Evolutionary conservation across 2,888 invertebrate genomes (phyloP).

Genomic region (Drosophila mercatorum): DNA sequence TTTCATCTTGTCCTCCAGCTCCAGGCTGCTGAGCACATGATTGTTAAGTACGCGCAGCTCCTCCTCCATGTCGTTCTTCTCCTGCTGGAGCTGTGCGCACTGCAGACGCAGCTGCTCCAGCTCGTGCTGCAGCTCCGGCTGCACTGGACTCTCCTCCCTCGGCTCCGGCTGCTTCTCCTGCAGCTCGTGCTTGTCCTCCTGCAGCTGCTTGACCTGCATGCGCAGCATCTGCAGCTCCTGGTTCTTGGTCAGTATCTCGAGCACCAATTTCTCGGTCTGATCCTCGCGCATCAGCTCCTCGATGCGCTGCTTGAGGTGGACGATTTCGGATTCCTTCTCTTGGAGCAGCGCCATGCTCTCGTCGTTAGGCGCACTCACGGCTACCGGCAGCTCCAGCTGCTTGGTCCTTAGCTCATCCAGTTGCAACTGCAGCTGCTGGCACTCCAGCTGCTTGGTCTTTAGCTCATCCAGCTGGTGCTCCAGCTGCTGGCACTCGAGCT

Average conservation of each 20-base stretch:
- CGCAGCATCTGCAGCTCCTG: conserved; percentile 84
- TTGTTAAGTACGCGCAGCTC: conserved; percentile 83
- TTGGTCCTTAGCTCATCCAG: conserved; percentile 31
- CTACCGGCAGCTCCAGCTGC: conserved; percentile 21
- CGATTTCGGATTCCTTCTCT: conserved; percentile 82
- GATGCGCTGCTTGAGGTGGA: conserved; percentile 82
- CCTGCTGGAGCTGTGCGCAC: conserved; percentile 67
- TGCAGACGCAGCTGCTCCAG: conserved; percentile 67
- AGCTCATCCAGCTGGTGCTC: conserved; percentile 42
- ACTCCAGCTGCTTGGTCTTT: conserved; percentile 12
- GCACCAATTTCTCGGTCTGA: conserved; percentile 82
- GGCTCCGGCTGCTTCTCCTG: conserved; percentile 73
- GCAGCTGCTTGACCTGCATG: conserved; percentile 84
- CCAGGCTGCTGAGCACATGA: conserved; percentile 82
- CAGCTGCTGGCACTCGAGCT: conserved; percentile 19
- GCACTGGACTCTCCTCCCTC: not conserved
- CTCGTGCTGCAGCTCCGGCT: conserved; percentile 15
- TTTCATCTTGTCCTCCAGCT: conserved; percentile 83
- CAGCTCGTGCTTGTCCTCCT: conserved; percentile 84
- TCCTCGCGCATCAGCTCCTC: conserved; percentile 85
- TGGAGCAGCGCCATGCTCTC: conserved; percentile 77
- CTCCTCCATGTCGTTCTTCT: conserved; percentile 83
- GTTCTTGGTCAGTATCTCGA: conserved; percentile 83
- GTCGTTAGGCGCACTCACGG: conserved; percentile 41
- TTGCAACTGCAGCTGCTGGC: conserved; percentile 37